Conservation (phyloP, 2,888 invertebrate species). For the Dexiosoma caninum region DNA sequence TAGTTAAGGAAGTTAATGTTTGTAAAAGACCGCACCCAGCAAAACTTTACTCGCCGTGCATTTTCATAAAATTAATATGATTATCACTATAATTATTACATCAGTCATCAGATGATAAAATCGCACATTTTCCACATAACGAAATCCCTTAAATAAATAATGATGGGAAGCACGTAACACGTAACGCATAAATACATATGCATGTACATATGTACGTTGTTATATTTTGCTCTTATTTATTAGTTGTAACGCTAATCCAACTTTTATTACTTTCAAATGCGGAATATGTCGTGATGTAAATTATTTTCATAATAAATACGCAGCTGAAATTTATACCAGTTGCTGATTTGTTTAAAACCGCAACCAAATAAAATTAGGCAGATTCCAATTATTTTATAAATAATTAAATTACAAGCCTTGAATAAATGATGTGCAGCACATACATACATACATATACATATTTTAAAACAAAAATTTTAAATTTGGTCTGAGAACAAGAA, state of each 20-base stretch:
- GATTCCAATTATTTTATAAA: background rate
- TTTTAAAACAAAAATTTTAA: too few species aligned
- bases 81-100: conserved; percentile 11
- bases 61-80: too few species aligned
- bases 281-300: background rate
- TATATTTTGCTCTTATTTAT: background rate
- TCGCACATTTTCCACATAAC: background rate
- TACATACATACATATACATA: background rate
- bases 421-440: background rate
- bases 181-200: too few species aligned
- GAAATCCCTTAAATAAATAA: background rate
- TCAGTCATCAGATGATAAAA: conserved; percentile 13
- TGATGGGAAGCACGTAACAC: too few species aligned
- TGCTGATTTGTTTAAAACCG: background rate
- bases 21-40: background rate
- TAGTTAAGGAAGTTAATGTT: background rate
- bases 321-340: background rate
- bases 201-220: too few species aligned
- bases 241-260: background rate
- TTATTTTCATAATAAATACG: background rate
- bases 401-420: background rate
- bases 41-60: too few species aligned
- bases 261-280: background rate
- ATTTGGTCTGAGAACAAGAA: too few species aligned
- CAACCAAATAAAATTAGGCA: background rate